These are phyloP conservation scores for Percina caprodes DNA, from an alignment of 2,113 vertebrate genomes.

Conservation along the genomic window DNA sequence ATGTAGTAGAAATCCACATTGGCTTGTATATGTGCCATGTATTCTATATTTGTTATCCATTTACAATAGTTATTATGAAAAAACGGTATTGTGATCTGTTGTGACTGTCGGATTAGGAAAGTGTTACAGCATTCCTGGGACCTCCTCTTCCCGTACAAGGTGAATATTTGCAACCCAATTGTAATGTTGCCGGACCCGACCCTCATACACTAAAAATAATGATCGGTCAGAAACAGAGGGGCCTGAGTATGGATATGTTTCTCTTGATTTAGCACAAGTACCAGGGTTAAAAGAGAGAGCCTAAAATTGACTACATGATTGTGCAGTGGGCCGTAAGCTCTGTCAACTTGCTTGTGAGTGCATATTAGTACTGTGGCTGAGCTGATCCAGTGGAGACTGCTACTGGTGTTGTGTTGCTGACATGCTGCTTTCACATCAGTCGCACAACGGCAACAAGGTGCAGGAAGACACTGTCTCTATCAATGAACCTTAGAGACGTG, in stretches of 20 bases:
- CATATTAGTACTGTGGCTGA: conserved; percentile 1
- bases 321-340: conserved; percentile 11
- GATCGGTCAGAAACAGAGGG: background rate
- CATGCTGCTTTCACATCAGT: conserved; percentile 30
- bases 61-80: background rate
- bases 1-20: background rate
- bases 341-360: conserved; percentile 21
- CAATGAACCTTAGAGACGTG: background rate
- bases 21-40: background rate
- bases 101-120: conserved; percentile 5
- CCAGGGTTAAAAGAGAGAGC: background rate
- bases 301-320: background rate
- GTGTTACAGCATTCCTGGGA: background rate
- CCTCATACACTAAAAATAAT: conserved; percentile 5
- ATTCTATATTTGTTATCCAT: background rate
- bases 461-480: background rate
- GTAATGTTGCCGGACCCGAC: background rate
- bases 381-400: conserved; percentile 22
- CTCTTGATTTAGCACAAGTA: background rate
- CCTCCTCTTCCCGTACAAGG: background rate
- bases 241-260: background rate
- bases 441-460: conserved; percentile 5
- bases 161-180: background rate
- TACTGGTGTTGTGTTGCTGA: conserved; percentile 16
- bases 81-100: background rate